Evolutionary conservation across 2,797 vertebrate species (phyloP).

Genomic region (Nothura maculosa): DNA sequence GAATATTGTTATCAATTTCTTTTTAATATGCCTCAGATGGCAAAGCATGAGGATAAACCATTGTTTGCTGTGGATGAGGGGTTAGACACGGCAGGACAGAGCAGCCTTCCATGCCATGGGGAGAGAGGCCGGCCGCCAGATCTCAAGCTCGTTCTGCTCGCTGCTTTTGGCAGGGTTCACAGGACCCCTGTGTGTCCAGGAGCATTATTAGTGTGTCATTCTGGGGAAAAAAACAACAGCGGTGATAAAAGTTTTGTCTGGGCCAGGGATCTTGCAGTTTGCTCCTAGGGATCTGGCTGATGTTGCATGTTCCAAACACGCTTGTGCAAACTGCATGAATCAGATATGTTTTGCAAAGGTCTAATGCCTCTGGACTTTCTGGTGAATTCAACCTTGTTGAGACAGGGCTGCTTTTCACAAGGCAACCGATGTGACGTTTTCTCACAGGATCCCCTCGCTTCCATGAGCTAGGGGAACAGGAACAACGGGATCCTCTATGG

Average conservation of each 20-base stretch:
- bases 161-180: neutral
- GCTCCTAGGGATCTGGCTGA: neutral
- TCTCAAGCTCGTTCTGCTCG: neutral
- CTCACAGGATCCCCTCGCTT: neutral
- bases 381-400: neutral
- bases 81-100: neutral
- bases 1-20: neutral
- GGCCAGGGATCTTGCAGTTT: neutral
- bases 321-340: constrained; percentile 48
- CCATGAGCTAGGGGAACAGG: neutral
- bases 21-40: constrained; percentile 1
- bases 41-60: neutral
- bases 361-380: neutral
- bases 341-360: constrained; percentile 5
- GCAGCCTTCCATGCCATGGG: neutral
- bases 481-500: neutral
- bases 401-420: neutral
- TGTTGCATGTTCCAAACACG: neutral
- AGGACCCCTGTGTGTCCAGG: rapidly evolving
- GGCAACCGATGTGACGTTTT: neutral
- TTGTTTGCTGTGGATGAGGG: neutral
- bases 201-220: neutral
- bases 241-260: neutral
- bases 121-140: neutral
- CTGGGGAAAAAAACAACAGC: neutral